These are phyloP conservation scores for Holcopasites calliopsidis DNA, from an alignment of 1,140 invertebrate species.

Conservation along the genomic window DNA sequence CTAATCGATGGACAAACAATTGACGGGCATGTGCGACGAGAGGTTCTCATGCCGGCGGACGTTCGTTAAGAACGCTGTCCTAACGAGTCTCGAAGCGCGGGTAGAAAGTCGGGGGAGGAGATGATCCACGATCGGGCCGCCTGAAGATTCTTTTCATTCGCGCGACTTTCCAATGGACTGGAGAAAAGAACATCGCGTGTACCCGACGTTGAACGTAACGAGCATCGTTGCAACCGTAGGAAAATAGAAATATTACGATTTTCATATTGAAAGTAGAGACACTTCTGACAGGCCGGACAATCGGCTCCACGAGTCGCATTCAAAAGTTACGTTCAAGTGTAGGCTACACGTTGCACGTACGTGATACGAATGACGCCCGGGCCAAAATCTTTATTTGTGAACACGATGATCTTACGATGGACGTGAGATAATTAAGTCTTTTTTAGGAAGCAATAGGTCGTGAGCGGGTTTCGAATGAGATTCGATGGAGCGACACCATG, in stretches of 20 bases:
- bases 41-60: constrained; percentile 35
- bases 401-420: constrained; percentile 61
- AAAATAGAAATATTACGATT: neutral
- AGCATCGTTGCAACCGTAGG: neutral
- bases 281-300: constrained; percentile 36
- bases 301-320: constrained; percentile 56
- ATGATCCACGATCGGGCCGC: neutral
- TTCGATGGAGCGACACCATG: neutral
- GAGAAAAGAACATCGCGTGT: no score
- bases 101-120: neutral
- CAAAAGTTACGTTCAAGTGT: constrained; percentile 52
- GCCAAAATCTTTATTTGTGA: constrained; percentile 57
- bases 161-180: neutral
- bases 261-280: constrained; percentile 4
- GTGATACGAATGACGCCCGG: constrained; percentile 52
- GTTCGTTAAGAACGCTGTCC: constrained; percentile 49
- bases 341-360: constrained; percentile 50
- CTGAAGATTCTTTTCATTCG: neutral
- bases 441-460: constrained; percentile 55
- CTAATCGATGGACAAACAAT: constrained; percentile 56
- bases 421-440: constrained; percentile 67
- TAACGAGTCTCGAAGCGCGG: constrained; percentile 40
- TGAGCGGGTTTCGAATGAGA: constrained; percentile 42
- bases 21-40: constrained; percentile 28
- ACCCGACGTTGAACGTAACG: no score